These are phyloP conservation scores for Cheilosia urbana DNA, from an alignment of 2,888 invertebrate genomes.

Conservation along the genomic window DNA sequence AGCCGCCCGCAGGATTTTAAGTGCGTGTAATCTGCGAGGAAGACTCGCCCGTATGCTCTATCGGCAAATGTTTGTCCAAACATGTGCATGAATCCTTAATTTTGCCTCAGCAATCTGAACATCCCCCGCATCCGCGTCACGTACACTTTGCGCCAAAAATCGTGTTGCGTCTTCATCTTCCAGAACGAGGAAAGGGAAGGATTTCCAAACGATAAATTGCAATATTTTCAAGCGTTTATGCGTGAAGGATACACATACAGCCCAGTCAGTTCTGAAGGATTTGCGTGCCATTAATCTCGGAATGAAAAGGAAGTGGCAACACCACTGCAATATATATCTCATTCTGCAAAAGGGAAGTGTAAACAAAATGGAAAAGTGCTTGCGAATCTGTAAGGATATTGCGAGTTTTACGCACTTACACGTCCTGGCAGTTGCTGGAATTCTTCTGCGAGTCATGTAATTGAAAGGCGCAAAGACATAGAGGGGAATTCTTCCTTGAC, in stretches of 20 bases:
- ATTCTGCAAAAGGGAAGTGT: conserved; percentile 39
- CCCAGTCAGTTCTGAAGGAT: conserved; percentile 48
- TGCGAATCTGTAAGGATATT: conserved; percentile 47
- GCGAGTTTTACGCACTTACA: conserved; percentile 65
- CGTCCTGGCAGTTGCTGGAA: conserved; percentile 23
- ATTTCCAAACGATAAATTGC: conserved; percentile 71
- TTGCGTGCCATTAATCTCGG: conserved; percentile 68
- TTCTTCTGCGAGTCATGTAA: conserved; percentile 29
- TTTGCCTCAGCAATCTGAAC: conserved; percentile 25
- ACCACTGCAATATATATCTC: conserved; percentile 45
- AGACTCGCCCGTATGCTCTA: conserved; percentile 20
- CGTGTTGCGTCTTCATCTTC: conserved; percentile 58
- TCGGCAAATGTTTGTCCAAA: conserved; percentile 51
- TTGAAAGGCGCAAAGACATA: conserved; percentile 21
- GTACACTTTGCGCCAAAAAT: conserved; percentile 35
- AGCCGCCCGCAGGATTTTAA: conserved; percentile 58
- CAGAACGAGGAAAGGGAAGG: conserved; percentile 11
- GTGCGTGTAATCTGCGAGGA: conserved; percentile 64
- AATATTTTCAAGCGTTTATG: conserved; percentile 66
- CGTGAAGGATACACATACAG: conserved; percentile 30
- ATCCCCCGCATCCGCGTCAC: conserved; percentile 16
- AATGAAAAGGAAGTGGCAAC: conserved; percentile 42
- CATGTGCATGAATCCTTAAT: conserved; percentile 71
- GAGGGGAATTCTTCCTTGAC: not conserved
- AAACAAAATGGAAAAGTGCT: conserved; percentile 45